Conservation (phyloP, 1,140 invertebrate species). For the Stegodyphus dumicola region DNA sequence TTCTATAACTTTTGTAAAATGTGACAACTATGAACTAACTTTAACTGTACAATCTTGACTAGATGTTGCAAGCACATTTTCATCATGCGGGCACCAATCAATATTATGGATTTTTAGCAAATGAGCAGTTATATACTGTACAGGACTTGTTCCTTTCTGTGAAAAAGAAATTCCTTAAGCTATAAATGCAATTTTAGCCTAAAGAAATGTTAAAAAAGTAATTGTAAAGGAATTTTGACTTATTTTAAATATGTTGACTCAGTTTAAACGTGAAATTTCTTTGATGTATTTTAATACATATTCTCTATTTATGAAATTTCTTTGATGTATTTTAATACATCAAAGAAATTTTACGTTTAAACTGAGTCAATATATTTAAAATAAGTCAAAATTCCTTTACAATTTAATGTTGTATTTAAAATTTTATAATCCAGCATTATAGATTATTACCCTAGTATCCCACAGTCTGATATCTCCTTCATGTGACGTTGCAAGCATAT, state of each 20-base stretch:
- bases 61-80: conserved; percentile 88
- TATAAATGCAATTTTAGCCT: too few species aligned
- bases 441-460: conserved; percentile 79
- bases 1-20: not conserved
- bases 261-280: too few species aligned
- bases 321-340: too few species aligned
- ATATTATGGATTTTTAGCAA: conserved; percentile 91
- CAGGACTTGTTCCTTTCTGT: conserved; percentile 81
- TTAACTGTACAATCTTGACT: conserved; percentile 95
- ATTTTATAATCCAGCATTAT: not conserved
- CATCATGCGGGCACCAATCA: conserved; percentile 89
- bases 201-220: too few species aligned
- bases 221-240: too few species aligned
- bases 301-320: too few species aligned
- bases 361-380: too few species aligned
- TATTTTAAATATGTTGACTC: too few species aligned
- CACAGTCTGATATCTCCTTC: conserved; percentile 95
- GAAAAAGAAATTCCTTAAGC: conserved; percentile 12
- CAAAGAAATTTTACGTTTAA: too few species aligned
- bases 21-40: conserved; percentile 52
- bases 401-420: too few species aligned
- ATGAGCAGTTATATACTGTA: conserved; percentile 94
- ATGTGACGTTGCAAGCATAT: conserved; percentile 91
- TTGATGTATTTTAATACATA: too few species aligned
- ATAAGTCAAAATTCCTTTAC: too few species aligned